phyloP scores from a whole-genome alignment of 2,797 vertebrate genomes.

The Chaetodon trifasciatus region DNA sequence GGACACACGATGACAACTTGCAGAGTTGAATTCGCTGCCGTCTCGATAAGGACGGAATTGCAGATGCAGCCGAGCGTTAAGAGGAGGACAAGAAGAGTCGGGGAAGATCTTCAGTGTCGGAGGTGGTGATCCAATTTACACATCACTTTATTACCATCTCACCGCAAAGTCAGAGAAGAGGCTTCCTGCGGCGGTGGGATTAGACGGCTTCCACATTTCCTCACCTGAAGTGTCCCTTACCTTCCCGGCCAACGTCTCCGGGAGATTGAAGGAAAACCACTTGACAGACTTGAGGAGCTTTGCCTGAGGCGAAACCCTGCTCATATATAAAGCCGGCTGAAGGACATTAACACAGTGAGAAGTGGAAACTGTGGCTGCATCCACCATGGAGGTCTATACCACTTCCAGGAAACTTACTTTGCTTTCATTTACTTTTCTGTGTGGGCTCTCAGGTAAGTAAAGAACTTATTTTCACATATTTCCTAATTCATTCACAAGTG shows the following conservation, averaged over 20 bases:
- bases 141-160: constrained; percentile 34
- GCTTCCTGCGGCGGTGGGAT: constrained; percentile 15
- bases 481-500: not conserved
- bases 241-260: not conserved
- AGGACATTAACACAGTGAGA: constrained; percentile 22
- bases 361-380: constrained; percentile 30
- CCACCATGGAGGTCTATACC: constrained; percentile 77
- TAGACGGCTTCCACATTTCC: constrained; percentile 25
- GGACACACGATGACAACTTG: constrained; percentile 62
- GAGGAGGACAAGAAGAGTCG: constrained; percentile 22
- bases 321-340: constrained; percentile 42
- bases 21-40: constrained; percentile 49
- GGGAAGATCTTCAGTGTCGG: constrained; percentile 21
- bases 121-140: not conserved
- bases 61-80: constrained; percentile 11
- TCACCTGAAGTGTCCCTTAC: constrained; percentile 67
- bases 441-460: constrained; percentile 80
- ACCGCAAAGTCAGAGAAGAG: constrained; percentile 29
- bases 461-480: not conserved
- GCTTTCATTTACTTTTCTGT: constrained; percentile 74
- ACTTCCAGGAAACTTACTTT: constrained; percentile 81
- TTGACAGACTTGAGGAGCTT: constrained; percentile 56
- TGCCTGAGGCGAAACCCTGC: constrained; percentile 42
- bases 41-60: constrained; percentile 1
- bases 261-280: constrained; percentile 30